phyloP scores from a whole-genome alignment of 2,797 vertebrate species.

The Pseudotriccus pelzelni region DNA sequence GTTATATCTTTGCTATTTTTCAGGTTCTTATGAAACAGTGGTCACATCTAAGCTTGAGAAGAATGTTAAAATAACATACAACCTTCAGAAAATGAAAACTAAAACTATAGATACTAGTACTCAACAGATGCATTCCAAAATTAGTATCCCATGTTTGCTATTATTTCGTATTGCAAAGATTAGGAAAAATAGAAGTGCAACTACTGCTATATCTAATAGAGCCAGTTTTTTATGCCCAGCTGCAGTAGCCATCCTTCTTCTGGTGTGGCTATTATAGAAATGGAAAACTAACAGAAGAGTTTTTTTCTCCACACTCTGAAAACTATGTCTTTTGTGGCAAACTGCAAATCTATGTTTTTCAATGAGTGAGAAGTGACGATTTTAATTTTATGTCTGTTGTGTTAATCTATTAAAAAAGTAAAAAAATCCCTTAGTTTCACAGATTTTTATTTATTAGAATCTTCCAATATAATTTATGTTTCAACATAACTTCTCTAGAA shows the following conservation, averaged over 20 bases:
- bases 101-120: background rate
- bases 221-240: background rate
- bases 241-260: accelerated
- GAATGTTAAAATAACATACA: background rate
- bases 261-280: background rate
- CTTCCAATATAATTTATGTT: background rate
- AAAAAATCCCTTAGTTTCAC: background rate
- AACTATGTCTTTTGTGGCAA: background rate
- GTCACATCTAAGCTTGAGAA: background rate
- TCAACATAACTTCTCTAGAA: background rate
- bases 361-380: background rate
- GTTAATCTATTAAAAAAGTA: background rate
- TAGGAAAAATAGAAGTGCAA: background rate
- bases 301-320: background rate
- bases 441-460: background rate
- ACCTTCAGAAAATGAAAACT: background rate
- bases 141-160: background rate
- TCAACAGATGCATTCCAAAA: background rate
- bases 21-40: background rate
- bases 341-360: background rate
- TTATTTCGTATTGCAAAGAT: background rate
- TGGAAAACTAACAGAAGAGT: background rate
- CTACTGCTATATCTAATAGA: background rate
- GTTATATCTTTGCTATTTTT: background rate
- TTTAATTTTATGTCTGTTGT: background rate